Conservation (phyloP, 30 jellyfish, hydroid and myxozoan genomes). For the Aurelia aurita region DNA sequence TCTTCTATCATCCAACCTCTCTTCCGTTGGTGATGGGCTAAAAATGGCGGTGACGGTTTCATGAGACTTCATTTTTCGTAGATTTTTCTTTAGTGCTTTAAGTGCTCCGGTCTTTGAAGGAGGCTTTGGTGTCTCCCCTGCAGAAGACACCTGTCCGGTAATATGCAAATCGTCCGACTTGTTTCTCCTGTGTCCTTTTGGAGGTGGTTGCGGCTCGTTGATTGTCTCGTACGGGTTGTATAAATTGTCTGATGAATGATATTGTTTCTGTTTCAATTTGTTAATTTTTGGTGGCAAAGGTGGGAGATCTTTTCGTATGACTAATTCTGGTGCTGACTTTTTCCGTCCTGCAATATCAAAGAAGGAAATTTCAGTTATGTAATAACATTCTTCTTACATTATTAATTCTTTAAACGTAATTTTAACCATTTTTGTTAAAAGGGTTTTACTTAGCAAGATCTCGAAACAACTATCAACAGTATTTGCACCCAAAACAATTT, state of each 20-base stretch:
- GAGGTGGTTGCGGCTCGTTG: neutral
- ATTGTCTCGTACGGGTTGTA: neutral
- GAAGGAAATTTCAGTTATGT: too few species aligned
- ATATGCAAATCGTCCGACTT: constrained; percentile 39
- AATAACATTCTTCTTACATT: too few species aligned
- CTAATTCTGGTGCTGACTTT: constrained; percentile 67
- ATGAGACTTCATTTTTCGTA: constrained; percentile 90
- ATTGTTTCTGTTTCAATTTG: neutral
- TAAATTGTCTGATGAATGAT: constrained; percentile 9
- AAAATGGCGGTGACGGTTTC: constrained; percentile 76
- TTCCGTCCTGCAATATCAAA: constrained; percentile 3
- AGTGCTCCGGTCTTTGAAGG: constrained; percentile 6
- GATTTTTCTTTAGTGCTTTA: constrained; percentile 62
- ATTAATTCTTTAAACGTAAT: too few species aligned
- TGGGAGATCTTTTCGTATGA: constrained; percentile 34
- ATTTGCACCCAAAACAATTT: too few species aligned
- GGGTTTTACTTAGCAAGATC: too few species aligned
- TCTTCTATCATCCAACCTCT: constrained; percentile 3
- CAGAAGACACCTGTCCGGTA: neutral
- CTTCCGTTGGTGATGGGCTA: constrained; percentile 16
- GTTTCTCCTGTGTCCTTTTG: constrained; percentile 49
- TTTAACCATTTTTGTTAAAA: too few species aligned
- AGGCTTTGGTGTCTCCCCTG: neutral
- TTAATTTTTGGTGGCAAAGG: constrained; percentile 55
- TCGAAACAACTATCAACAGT: too few species aligned